phyloP scores from a whole-genome alignment of 2,113 vertebrate species.

The Anolis carolinensis region DNA sequence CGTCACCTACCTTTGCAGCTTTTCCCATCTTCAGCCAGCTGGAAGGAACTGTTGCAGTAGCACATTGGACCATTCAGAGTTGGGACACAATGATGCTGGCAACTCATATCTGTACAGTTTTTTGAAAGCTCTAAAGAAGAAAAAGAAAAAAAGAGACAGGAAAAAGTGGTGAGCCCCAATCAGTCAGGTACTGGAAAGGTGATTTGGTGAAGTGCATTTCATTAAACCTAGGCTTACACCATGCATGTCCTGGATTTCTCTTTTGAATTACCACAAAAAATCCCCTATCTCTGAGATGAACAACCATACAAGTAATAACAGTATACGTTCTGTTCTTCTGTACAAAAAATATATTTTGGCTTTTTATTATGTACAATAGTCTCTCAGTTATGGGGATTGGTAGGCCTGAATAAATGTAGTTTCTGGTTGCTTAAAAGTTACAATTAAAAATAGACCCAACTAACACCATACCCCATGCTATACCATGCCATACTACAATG shows the following conservation, averaged over 20 bases:
- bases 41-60: conserved; percentile 89
- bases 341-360: not conserved
- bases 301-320: not conserved
- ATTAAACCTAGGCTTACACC: not conserved
- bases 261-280: not conserved
- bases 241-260: not conserved
- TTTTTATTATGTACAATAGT: not conserved
- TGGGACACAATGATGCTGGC: conserved; percentile 87
- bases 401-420: no score
- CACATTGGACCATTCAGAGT: conserved; percentile 84
- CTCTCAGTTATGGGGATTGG: no score
- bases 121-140: conserved; percentile 73
- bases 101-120: conserved; percentile 82
- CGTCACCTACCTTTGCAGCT: conserved; percentile 86
- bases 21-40: conserved; percentile 86
- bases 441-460: no score
- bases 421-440: no score
- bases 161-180: not conserved
- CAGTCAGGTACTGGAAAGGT: not conserved
- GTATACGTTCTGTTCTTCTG: no score
- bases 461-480: no score
- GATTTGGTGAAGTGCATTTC: not conserved
- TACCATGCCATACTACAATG: no score
- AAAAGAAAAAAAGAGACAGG: not conserved
- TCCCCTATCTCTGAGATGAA: not conserved